A percentile compares a stretch with the other conserved stretches of the same genome.
phyloP scores from a whole-genome alignment of 2,113 vertebrate genomes.

The Ceyx cyanopectus region DNA sequence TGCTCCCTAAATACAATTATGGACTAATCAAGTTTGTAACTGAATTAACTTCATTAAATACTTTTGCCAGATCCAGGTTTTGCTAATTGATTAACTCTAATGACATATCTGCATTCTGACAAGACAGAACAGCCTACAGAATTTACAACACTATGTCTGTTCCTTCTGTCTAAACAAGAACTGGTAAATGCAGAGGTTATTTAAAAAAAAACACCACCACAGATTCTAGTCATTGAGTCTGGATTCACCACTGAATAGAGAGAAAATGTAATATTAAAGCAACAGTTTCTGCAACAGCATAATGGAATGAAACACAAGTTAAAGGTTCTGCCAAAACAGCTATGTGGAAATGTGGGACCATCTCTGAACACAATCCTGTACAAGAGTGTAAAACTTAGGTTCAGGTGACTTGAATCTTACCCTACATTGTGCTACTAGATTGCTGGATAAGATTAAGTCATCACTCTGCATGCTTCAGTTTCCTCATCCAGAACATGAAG shows the following conservation, averaged over 20 bases:
- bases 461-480: neutral
- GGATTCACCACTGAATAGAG: neutral
- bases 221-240: neutral
- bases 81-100: neutral
- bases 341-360: neutral
- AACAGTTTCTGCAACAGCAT: neutral
- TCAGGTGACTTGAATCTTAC: neutral
- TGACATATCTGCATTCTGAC: neutral
- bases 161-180: neutral
- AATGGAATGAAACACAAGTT: neutral
- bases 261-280: neutral
- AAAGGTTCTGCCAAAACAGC: neutral
- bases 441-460: neutral
- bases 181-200: neutral
- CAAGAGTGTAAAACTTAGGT: neutral
- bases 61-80: neutral
- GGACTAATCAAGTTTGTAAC: neutral
- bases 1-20: neutral
- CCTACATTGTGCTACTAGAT: neutral
- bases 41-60: neutral
- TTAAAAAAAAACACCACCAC: neutral
- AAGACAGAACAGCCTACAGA: neutral
- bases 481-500: neutral
- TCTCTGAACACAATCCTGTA: neutral
- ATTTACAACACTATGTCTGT: neutral